Conservation (phyloP, 2,797 vertebrate species). For the Acipenser ruthenus region DNA sequence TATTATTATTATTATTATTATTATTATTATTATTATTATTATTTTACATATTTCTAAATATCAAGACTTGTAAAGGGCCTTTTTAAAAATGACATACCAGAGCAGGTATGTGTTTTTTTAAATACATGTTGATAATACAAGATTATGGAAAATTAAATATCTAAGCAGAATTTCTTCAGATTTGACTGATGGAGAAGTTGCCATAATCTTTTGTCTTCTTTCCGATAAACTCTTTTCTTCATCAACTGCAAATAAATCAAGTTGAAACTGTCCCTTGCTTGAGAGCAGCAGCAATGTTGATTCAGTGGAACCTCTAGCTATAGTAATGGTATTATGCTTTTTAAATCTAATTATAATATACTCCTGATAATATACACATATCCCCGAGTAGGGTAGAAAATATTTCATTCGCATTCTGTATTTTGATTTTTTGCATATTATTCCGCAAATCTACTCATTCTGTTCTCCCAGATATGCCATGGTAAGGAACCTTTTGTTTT, state of each 20-base stretch:
- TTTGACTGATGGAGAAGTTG: neutral
- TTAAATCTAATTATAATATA: slow-evolving; percentile 44
- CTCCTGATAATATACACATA: slow-evolving; percentile 45
- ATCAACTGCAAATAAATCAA: neutral
- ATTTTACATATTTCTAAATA: no score
- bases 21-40: no score
- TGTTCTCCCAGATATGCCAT: slow-evolving; percentile 17
- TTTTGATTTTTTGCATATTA: slow-evolving; percentile 48
- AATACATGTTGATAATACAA: no score
- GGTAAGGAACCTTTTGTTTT: slow-evolving; percentile 21
- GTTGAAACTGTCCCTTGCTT: no score
- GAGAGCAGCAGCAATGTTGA: no score
- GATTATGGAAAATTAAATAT: no score
- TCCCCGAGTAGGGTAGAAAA: slow-evolving; percentile 27
- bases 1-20: no score
- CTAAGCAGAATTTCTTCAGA: neutral
- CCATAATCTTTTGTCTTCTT: neutral
- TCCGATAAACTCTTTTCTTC: neutral
- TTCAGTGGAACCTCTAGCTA: slow-evolving; percentile 35
- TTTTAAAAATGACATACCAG: no score
- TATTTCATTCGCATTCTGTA: slow-evolving; percentile 43
- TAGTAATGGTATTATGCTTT: slow-evolving; percentile 41
- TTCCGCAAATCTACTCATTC: slow-evolving; percentile 38
- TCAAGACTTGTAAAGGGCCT: no score
- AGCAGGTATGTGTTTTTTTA: no score